Evolutionary conservation across 2,888 invertebrate species (phyloP), one percentile per base, ranked within the genome.

Genomic region (Thumatha senex): DNA sequence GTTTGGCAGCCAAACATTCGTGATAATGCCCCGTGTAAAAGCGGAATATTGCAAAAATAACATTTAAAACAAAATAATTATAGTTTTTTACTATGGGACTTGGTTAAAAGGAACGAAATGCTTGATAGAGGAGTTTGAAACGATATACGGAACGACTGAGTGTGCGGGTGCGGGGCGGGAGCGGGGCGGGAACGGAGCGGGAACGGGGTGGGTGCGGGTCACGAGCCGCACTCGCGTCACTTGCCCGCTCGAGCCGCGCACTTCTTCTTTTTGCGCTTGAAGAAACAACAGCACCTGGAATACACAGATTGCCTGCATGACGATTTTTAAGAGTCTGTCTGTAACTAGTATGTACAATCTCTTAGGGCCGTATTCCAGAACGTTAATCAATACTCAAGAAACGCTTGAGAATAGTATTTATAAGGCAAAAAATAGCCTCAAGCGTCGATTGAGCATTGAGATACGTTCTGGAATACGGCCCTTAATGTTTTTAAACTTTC

Each of bases 241-340:
- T 96, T 96, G 92, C 95, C 96, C 84, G 96, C 95, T 83, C 96
- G 95, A 67, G 95, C 95, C 85, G 96, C 90, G 61, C 92, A 96
- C 95, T 98, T 98, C 96, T 98, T 98, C 97, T 98, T 98, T 96
- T 98, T 98, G 91, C 98, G 96, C 93, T 98, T 98, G 95, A 98
- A 98, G 95, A 98, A 99, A 93, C 98, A 99, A 93, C 99, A 99
- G 94, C 98, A 98, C 93, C 98, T 98, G 93, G 84, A 94, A 94
- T 86, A 91, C 60, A 90, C 86, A 61, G 90, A 91, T 92, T 91
- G 90, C 75, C 90, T 91, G 82, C 82, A 91, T 90, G 90, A 91
- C 82, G 90, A 90, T 89, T 52, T n/a, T 77, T 86, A 88, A 83
- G 76, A 83, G 85, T 90, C 90, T 90, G 90, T 79, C 90, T 85